These are phyloP conservation scores for Acipenser transmontanus DNA, from an alignment of 2,797 vertebrate species.

Conservation along the genomic window DNA sequence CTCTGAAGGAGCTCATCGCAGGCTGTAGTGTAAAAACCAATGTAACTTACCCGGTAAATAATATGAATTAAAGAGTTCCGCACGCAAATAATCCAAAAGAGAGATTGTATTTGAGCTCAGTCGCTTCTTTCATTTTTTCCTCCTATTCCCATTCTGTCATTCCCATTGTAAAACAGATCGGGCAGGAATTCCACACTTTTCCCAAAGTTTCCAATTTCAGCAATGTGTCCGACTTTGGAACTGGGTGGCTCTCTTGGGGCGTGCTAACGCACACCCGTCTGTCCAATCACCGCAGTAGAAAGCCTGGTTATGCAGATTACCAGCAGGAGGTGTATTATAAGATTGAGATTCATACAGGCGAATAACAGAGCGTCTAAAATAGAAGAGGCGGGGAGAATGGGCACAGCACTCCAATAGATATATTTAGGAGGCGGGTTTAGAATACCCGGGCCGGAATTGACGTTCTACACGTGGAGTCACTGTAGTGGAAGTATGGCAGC, in stretches of 20 bases:
- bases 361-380: conserved; percentile 30
- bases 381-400: conserved; percentile 8
- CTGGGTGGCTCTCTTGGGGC: conserved; percentile 16
- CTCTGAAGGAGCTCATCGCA: no score
- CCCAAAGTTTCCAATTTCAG: conserved; percentile 46
- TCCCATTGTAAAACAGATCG: conserved; percentile 31
- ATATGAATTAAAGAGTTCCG: no score
- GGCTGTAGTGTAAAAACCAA: no score
- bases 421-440: conserved; percentile 7
- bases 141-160: conserved; percentile 26
- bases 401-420: conserved; percentile 20
- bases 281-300: conserved; percentile 7
- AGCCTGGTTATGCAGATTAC: conserved; percentile 22
- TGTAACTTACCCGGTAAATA: no score
- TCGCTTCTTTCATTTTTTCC: conserved; percentile 13
- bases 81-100: no score
- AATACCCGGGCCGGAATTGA: conserved; percentile 41
- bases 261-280: conserved; percentile 5
- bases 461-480: conserved; percentile 28
- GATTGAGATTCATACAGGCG: conserved; percentile 24
- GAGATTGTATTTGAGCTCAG: conserved; percentile 41
- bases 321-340: background rate
- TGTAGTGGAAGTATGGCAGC: no score
- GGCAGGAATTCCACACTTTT: conserved; percentile 27
- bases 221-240: conserved; percentile 33